Evolutionary conservation across 2,888 invertebrate genomes (phyloP).

Genomic region (Acrobasis consociella): DNA sequence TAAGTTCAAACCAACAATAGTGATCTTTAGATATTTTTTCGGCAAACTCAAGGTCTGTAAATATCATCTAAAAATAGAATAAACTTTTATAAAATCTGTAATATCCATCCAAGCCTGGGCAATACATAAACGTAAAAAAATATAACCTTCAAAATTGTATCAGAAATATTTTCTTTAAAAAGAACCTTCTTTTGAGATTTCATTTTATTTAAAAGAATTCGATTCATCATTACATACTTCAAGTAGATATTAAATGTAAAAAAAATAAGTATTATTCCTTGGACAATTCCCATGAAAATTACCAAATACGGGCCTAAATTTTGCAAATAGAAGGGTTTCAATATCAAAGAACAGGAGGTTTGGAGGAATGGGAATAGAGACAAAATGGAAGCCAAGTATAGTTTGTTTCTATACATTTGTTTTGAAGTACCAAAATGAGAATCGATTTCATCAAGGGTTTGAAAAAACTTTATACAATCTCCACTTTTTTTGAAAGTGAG

Average conservation of each 20-base stretch:
- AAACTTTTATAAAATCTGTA: slow-evolving; percentile 8
- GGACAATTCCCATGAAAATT: slow-evolving; percentile 48
- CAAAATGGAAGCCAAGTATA: slow-evolving; percentile 39
- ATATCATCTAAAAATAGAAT: slow-evolving; percentile 38
- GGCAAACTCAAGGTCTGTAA: slow-evolving; percentile 35
- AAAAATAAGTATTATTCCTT: slow-evolving; percentile 49
- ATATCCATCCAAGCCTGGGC: neutral
- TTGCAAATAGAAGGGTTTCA: slow-evolving; percentile 42
- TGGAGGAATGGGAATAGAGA: slow-evolving; percentile 38
- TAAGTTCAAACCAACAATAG: slow-evolving; percentile 62
- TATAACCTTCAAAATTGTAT: slow-evolving; percentile 40
- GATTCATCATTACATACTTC: slow-evolving; percentile 46
- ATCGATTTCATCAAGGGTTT: slow-evolving; percentile 48
- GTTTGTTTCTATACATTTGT: slow-evolving; percentile 39
- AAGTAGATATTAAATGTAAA: slow-evolving; percentile 47
- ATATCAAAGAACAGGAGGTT: slow-evolving; percentile 34
- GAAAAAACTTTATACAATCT: slow-evolving; percentile 47
- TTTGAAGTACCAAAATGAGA: slow-evolving; percentile 41
- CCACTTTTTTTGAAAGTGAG: slow-evolving; percentile 43
- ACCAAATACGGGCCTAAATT: slow-evolving; percentile 44
- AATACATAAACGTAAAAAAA: neutral
- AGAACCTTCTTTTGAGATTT: slow-evolving; percentile 35
- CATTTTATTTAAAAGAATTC: slow-evolving; percentile 42
- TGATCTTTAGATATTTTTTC: slow-evolving; percentile 32
- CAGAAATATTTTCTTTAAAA: slow-evolving; percentile 36